phyloP scores from a whole-genome alignment of 2,797 vertebrate genomes.

The Cichlasoma orientale region DNA sequence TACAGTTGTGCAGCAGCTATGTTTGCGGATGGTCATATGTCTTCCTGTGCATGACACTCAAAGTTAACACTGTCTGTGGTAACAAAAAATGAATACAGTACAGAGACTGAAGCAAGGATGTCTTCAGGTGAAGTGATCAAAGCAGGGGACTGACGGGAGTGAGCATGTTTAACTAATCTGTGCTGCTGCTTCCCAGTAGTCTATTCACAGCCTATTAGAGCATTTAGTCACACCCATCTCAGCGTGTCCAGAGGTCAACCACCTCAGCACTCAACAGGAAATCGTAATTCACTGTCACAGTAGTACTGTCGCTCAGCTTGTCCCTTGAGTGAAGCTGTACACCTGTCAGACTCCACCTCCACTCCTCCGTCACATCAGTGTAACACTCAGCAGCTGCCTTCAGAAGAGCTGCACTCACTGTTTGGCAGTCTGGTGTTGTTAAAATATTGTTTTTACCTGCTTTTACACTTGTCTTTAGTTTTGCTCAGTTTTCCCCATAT shows the following conservation, averaged over 20 bases:
- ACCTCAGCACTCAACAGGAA: slow-evolving; percentile 80
- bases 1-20: too few species aligned
- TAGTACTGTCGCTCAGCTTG: slow-evolving; percentile 17
- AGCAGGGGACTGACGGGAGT: not conserved
- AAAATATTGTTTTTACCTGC: too few species aligned
- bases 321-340: slow-evolving; percentile 27
- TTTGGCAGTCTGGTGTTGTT: not conserved
- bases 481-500: not conserved
- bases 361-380: not conserved
- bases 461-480: too few species aligned
- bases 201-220: slow-evolving; percentile 71
- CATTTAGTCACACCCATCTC: slow-evolving; percentile 86
- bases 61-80: too few species aligned
- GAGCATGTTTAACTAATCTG: slow-evolving; percentile 15
- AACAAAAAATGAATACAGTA: too few species aligned
- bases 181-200: not conserved
- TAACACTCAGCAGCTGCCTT: not conserved
- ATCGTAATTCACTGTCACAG: slow-evolving; percentile 82
- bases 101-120: not conserved
- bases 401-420: not conserved
- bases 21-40: too few species aligned
- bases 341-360: slow-evolving; percentile 66
- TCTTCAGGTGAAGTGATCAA: not conserved
- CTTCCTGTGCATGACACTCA: too few species aligned
- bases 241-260: slow-evolving; percentile 82